A percentile compares a stretch with the other conserved stretches of the same genome.
phyloP scores from a whole-genome alignment of 2,113 vertebrate species.

The Taurulus bubalis region DNA sequence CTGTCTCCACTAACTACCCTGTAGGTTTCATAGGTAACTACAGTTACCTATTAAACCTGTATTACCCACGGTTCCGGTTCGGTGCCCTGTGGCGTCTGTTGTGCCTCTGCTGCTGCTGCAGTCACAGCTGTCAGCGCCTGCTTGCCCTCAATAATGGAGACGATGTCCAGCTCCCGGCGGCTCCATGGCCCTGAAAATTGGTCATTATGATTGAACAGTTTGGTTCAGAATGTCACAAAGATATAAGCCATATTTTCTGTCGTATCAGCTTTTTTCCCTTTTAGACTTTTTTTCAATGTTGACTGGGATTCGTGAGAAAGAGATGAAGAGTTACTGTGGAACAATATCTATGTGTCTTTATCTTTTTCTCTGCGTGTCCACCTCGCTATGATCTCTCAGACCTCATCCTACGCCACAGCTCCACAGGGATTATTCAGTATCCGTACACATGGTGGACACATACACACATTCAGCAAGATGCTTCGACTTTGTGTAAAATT shows the following conservation, averaged over 20 bases:
- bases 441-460: constrained; percentile 35
- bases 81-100: constrained; percentile 23
- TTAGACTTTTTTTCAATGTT: background rate
- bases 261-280: background rate
- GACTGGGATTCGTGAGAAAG: constrained; percentile 7
- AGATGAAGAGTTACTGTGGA: constrained; percentile 4
- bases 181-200: constrained; percentile 3
- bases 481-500: constrained; percentile 35
- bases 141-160: constrained; percentile 34
- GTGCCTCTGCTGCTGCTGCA: constrained; percentile 43
- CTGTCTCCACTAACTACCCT: constrained; percentile 18
- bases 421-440: constrained; percentile 62
- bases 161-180: constrained; percentile 35
- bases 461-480: constrained; percentile 8
- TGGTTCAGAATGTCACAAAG: background rate
- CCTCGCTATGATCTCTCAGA: constrained; percentile 59
- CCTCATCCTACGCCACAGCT: constrained; percentile 57
- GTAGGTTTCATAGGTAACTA: constrained; percentile 24
- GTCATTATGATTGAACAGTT: constrained; percentile 19
- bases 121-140: constrained; percentile 48
- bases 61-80: too few species aligned
- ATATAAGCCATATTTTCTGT: background rate
- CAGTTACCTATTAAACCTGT: too few species aligned
- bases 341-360: constrained; percentile 7
- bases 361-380: constrained; percentile 40